Conservation (phyloP, 2,888 invertebrate genomes). For the Osmoderma eremita region DNA sequence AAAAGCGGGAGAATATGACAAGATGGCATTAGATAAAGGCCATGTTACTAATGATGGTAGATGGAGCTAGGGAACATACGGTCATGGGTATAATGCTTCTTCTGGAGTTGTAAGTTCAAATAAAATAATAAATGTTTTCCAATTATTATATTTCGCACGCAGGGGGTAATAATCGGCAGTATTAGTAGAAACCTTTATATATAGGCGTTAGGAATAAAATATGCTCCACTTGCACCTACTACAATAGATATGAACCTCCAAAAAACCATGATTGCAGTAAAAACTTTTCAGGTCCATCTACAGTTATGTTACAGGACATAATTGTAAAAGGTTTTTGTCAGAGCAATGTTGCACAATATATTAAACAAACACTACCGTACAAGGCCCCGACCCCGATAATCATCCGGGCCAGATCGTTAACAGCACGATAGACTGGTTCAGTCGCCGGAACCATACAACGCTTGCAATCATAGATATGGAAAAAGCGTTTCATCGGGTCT, state of each 20-base stretch:
- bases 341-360: too few relatives aligned
- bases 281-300: constrained; percentile 21
- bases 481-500: too few relatives aligned
- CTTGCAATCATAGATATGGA: too few relatives aligned
- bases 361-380: too few relatives aligned
- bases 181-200: constrained; percentile 1
- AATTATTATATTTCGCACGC: not conserved
- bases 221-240: not conserved
- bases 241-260: not conserved
- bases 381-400: too few relatives aligned
- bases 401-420: too few relatives aligned
- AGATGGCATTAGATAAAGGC: too few relatives aligned
- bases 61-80: constrained; percentile 28
- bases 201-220: constrained; percentile 22
- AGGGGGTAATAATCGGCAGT: not conserved
- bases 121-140: not conserved
- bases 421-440: too few relatives aligned
- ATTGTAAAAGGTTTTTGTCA: constrained; percentile 32
- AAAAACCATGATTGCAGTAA: not conserved
- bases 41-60: not conserved
- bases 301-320: constrained; percentile 8
- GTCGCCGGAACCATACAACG: too few relatives aligned
- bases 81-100: constrained; percentile 25
- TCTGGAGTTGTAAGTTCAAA: constrained; percentile 26
- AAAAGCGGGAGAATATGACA: too few relatives aligned